Evolutionary conservation across 2,797 vertebrate species (phyloP), one percentile per base, ranked within the genome.

Genomic region (Danio tinwini): DNA sequence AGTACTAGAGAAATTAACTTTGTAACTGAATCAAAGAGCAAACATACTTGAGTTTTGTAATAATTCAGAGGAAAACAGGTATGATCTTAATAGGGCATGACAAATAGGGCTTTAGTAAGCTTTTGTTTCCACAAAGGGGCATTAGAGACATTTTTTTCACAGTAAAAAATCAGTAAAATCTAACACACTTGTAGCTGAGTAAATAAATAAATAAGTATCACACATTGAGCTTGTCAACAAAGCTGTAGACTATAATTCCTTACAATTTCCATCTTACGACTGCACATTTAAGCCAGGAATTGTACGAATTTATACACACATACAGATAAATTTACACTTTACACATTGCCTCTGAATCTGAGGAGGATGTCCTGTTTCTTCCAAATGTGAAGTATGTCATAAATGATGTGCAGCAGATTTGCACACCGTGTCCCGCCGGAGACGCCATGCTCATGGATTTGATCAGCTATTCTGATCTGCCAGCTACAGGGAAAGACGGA

Each of bases 341-440:
- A 62, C 29, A 39, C 13, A 55, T 78, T 63, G 9, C n/a, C 7
- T 44, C n/a, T 47, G n/a, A 68, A 64, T 17, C 56, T 21, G 63
- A 53, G 56, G 55, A 74, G 49, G 14, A 50, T 64, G 75, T 47
- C 61, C 59, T 21, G 29, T 49, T 58, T 83, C 42, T 47, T 83
- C 29, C 42, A 79, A 75, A 63, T 79, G 29, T 55, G 58, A 62
- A 69, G 70, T 74, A 56, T 82, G 76, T 79, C 63, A 79, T 49
- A 40, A 64, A 44, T 76, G 64, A 75, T 76, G 49, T 58, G 50
- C 19, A n/a, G 68, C 45, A 83, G 44, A 74, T 80, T 29, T 45
- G 21, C 64, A 52, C 7, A 14, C 1, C 3, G 39, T 19, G 19
- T 58, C 29, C 74, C 64, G 21, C 56, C 59, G 42, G 59, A 70